Conservation (phyloP, 2,888 invertebrate genomes). For the Melinaea marsaeus region DNA sequence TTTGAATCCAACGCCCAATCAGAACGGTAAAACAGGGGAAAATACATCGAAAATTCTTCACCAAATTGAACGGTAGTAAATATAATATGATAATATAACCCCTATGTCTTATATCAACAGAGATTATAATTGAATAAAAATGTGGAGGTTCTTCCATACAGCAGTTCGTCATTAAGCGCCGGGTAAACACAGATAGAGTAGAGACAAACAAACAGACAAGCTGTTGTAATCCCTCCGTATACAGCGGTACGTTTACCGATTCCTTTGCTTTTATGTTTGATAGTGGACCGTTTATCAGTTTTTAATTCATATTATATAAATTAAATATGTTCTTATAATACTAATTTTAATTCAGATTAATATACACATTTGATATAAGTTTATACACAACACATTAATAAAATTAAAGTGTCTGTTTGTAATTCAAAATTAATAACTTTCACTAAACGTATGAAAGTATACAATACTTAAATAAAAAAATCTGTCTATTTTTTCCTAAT, state of each 20-base stretch:
- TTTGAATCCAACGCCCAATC: constrained; percentile 21
- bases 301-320: not conserved
- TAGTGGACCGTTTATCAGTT: constrained; percentile 18
- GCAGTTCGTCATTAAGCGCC: constrained; percentile 42
- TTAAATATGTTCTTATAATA: not conserved
- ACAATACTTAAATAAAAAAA: too few relatives aligned
- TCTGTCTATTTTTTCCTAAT: too few relatives aligned
- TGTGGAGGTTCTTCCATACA: constrained; percentile 3
- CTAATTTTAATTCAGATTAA: not conserved
- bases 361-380: too few relatives aligned
- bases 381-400: too few relatives aligned
- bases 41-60: constrained; percentile 30
- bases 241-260: constrained; percentile 30
- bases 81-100: constrained; percentile 4
- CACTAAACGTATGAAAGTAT: too few relatives aligned
- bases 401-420: too few relatives aligned
- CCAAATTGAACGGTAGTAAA: constrained; percentile 27
- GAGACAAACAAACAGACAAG: constrained; percentile 46
- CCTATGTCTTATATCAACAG: constrained; percentile 4
- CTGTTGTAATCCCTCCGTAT: constrained; percentile 48
- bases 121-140: constrained; percentile 11
- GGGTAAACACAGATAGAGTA: constrained; percentile 43
- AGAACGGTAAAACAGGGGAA: constrained; percentile 22
- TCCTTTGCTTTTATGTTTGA: constrained; percentile 26
- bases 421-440: too few relatives aligned